Percentiles rank a stretch among this genome's conserved stretches.
These are phyloP conservation scores for Drosophila fungiperda DNA, from an alignment of 2,888 invertebrate species.

Conservation along the genomic window DNA sequence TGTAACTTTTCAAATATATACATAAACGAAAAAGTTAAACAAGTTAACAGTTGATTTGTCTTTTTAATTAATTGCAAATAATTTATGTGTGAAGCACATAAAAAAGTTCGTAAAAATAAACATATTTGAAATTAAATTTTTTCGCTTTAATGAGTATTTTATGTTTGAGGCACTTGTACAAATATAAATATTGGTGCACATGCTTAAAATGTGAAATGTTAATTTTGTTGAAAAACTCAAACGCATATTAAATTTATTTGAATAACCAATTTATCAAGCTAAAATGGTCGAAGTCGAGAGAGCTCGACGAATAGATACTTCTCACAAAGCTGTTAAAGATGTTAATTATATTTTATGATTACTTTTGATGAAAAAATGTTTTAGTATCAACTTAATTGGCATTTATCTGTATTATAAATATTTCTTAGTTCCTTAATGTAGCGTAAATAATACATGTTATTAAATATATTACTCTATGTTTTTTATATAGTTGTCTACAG, in stretches of 20 bases:
- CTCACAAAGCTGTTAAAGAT: background rate
- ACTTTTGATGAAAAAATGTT: background rate
- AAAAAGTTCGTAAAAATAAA: background rate
- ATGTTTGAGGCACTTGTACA: background rate
- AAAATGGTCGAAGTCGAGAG: background rate
- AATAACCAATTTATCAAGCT: background rate
- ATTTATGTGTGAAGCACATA: background rate
- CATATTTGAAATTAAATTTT: background rate
- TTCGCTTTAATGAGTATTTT: background rate
- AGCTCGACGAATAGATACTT: background rate
- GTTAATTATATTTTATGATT: background rate
- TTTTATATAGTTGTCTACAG: background rate
- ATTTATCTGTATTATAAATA: background rate
- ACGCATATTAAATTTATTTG: background rate
- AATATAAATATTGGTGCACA: constrained; percentile 2
- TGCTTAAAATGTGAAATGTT: background rate
- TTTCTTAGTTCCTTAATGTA: background rate
- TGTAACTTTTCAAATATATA: background rate
- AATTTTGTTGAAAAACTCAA: constrained; percentile 2
- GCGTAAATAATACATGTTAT: background rate
- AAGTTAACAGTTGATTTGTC: background rate
- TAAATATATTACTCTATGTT: background rate
- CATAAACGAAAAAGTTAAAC: background rate
- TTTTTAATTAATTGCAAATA: background rate
- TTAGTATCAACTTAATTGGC: background rate